Evolutionary conservation across 1,140 invertebrate species (phyloP).

Genomic region (Cherax destructor): DNA sequence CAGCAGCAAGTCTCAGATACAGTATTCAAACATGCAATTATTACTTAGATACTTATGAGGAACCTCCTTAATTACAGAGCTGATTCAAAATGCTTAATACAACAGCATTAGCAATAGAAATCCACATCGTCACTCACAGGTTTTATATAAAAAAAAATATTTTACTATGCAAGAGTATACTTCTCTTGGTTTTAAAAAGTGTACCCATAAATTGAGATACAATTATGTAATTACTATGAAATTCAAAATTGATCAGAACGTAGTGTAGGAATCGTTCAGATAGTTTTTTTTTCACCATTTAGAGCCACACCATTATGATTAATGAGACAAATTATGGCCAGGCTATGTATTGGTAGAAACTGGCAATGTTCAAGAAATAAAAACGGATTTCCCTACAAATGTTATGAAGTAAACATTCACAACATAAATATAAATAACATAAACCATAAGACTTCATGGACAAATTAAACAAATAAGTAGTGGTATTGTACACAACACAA

Average conservation of each 20-base stretch:
- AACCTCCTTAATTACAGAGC: too few species aligned
- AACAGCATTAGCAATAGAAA: too few species aligned
- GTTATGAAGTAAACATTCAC: background rate
- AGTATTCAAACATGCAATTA: too few species aligned
- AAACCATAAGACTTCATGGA: constrained; percentile 14
- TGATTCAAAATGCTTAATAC: too few species aligned
- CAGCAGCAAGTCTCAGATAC: too few species aligned
- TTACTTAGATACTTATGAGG: too few species aligned
- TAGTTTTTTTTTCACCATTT: background rate
- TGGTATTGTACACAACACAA: constrained; percentile 18
- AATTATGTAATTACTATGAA: background rate
- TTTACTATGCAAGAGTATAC: too few species aligned
- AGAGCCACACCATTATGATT: background rate
- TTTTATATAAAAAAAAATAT: too few species aligned
- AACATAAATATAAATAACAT: background rate
- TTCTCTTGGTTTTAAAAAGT: background rate
- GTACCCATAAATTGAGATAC: background rate
- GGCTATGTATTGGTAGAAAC: background rate
- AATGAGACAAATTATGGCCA: background rate
- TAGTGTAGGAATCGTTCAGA: too few species aligned
- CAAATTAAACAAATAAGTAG: constrained; percentile 30
- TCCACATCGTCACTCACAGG: too few species aligned
- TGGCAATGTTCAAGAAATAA: background rate
- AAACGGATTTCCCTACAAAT: constrained; percentile 26
- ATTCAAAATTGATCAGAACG: too few species aligned